Evolutionary conservation across 2,113 vertebrate species (phyloP).

Genomic region (Patagioenas fasciata): DNA sequence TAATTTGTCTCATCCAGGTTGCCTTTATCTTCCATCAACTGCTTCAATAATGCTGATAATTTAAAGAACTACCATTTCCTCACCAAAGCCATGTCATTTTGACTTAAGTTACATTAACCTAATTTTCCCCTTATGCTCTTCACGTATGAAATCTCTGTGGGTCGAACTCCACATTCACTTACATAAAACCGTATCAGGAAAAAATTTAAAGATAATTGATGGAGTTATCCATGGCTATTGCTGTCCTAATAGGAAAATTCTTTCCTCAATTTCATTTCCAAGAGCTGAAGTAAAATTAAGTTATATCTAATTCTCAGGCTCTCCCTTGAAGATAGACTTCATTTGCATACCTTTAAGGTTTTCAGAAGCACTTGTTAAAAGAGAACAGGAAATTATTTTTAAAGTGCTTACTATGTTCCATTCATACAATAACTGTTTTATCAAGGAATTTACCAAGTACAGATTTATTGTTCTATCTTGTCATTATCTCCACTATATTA

Average conservation of each 20-base stretch:
- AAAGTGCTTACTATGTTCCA: background rate
- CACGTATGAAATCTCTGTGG: background rate
- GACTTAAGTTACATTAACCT: slow-evolving; percentile 14
- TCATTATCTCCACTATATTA: background rate
- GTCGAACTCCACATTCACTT: background rate
- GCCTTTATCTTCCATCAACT: slow-evolving; percentile 29
- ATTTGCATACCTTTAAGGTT: slow-evolving; percentile 52
- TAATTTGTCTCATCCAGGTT: background rate
- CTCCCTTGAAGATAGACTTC: slow-evolving; percentile 17
- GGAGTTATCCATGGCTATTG: slow-evolving; percentile 27
- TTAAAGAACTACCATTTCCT: background rate
- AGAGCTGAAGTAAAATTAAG: slow-evolving; percentile 36
- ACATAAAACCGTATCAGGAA: slow-evolving; percentile 15
- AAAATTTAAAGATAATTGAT: slow-evolving; percentile 15
- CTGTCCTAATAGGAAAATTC: slow-evolving; percentile 25
- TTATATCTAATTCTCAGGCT: slow-evolving; percentile 5
- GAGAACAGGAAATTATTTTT: background rate
- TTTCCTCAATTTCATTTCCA: slow-evolving; percentile 14
- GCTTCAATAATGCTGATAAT: background rate
- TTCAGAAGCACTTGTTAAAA: slow-evolving; percentile 6
- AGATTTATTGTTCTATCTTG: background rate
- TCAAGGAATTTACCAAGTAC: background rate
- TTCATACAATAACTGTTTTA: background rate
- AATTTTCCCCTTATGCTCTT: slow-evolving; percentile 9
- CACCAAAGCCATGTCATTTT: slow-evolving; percentile 12